Percentiles rank a stretch among this genome's conserved stretches.
These are phyloP conservation scores for Cassiopea andromeda DNA, from an alignment of 30 jellyfish, hydroid and myxozoan genomes.

Conservation along the genomic window DNA sequence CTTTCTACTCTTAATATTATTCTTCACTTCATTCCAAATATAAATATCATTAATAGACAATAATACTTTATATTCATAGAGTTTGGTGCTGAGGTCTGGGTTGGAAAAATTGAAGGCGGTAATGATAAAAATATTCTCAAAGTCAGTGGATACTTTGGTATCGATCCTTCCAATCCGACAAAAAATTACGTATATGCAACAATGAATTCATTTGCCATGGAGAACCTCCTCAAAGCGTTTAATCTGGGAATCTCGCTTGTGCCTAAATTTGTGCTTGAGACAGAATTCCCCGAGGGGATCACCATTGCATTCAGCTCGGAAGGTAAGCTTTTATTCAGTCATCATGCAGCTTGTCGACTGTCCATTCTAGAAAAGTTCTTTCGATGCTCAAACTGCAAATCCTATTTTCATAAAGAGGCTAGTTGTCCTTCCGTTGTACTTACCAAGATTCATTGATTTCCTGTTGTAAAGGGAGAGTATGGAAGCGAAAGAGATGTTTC, in stretches of 20 bases:
- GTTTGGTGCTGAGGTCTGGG: conserved; percentile 80
- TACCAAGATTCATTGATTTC: no score
- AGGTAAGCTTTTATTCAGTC: conserved; percentile 12
- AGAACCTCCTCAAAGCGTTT: conserved; percentile 46
- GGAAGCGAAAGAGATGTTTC: no score
- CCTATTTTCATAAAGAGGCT: no score
- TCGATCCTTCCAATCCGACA: conserved; percentile 48
- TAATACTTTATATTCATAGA: conserved; percentile 14
- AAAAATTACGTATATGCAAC: conserved; percentile 69
- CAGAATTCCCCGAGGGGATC: conserved; percentile 65
- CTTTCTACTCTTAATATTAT: neutral
- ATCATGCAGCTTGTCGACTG: neutral
- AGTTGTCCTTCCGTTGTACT: no score
- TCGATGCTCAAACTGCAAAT: neutral
- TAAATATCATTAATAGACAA: neutral
- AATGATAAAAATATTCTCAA: conserved; percentile 56
- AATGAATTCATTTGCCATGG: conserved; percentile 46
- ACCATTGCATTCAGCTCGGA: conserved; percentile 31
- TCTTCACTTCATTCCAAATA: neutral
- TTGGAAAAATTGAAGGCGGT: conserved; percentile 63
- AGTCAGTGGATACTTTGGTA: conserved; percentile 70
- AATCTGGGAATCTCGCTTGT: conserved; percentile 45
- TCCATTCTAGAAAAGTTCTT: neutral
- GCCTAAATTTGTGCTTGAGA: conserved; percentile 39
- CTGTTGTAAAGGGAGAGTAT: no score